Evolutionary conservation across 2,888 invertebrate species (phyloP), one percentile per base, ranked within the genome.

Genomic region (Trichopria drosophilae): DNA sequence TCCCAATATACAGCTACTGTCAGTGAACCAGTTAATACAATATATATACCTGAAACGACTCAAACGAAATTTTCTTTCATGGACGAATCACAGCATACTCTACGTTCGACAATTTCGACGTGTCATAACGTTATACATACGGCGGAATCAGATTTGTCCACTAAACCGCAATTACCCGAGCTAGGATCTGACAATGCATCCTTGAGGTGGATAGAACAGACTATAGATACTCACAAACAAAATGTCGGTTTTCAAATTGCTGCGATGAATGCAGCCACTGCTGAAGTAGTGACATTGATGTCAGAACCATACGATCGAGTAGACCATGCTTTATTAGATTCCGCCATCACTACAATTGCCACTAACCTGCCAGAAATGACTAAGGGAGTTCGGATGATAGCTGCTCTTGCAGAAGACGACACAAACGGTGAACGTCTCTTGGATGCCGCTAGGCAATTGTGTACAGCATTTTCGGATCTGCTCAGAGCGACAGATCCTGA

Each of bases 211-310:
- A 91, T 92, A 76, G 93, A 94, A 71, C 90, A 91, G 56, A 91
- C 91, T 2, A 80, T 96, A 76, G 97, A 96, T 76, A 90, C 94
- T 46, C 92, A 92, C 76, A 93, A 93, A 76, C 97, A 98, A 79
- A 93, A 90, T 62, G 93, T 99, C 48, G 93, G 93, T 59, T 94
- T 94, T 43, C 94, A 98, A 76, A 89, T 99, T 65, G 97, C 97
- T 4, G 97, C 97, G 51, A 98, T 99, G 96, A 98, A 93, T 78
- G 98, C 98, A 1, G 98, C 98, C 47, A 99, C 98, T 0, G 99
- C 99, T 6, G 95, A 97, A 77, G 91, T 97, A 40, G 90, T 96
- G 49, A 93, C 93, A 0, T 80, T 91, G 49, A 94, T 94, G 0
- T 88, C 89, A 3, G 86, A 85, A 3, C 80, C 85, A 0, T 85